phyloP scores from a whole-genome alignment of 92 coral and sea anemone genomes.

The Pocillopora grandis region DNA sequence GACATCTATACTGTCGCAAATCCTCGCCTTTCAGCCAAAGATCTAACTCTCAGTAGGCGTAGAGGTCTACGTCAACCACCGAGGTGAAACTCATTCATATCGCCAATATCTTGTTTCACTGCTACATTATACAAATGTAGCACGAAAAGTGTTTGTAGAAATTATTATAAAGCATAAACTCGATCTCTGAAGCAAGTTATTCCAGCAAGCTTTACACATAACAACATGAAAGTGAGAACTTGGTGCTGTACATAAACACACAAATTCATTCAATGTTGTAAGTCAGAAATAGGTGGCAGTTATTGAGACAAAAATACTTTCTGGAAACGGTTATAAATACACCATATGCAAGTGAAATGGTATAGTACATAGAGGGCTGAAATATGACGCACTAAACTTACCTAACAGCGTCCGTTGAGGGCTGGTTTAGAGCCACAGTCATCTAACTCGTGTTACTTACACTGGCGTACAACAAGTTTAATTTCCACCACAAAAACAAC shows the following conservation, averaged over 20 bases:
- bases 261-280: constrained; percentile 19
- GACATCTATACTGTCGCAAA: background rate
- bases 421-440: constrained; percentile 54
- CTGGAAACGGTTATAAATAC: background rate
- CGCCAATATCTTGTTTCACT: constrained; percentile 15
- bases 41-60: constrained; percentile 12
- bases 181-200: background rate
- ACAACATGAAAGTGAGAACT: background rate
- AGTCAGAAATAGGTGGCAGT: constrained; percentile 8
- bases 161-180: background rate
- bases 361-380: constrained; percentile 2
- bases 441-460: constrained; percentile 58
- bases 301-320: constrained; percentile 6
- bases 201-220: background rate
- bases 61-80: background rate
- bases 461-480: constrained; percentile 18
- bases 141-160: constrained; percentile 4
- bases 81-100: background rate
- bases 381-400: constrained; percentile 45
- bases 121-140: background rate
- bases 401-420: constrained; percentile 67
- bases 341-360: constrained; percentile 10
- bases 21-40: background rate
- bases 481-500: constrained; percentile 31
- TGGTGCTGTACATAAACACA: background rate